Evolutionary conservation across 2,888 invertebrate species (phyloP), one percentile per base, ranked within the genome.

Genomic region (Flexamia atlantica): DNA sequence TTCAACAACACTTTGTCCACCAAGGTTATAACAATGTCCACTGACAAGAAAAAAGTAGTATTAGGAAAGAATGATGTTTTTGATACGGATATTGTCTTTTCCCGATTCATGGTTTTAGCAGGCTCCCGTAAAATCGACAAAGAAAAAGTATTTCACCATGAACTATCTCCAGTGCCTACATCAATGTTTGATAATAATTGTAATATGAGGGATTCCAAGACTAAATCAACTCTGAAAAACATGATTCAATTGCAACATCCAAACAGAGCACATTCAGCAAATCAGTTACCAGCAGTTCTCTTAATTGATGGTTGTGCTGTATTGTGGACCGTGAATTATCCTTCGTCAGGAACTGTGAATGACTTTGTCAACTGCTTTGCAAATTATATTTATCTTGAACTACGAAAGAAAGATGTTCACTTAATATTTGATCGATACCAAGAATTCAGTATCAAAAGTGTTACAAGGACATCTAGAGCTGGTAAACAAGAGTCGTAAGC

Each of bases 271-370:
- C 57, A 57, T 57, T 57, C 57, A 57, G n/a, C 57, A 70, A 70
- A 70, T 17, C 20, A 70, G 70, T 70, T 70, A 70, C 70, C 28
- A 74, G 74, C 30, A 32, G 36, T 36, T 36, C 23, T 28, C 20
- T 9, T 64, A 64, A 64, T 64, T 64, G 64, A 64, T 25, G 64
- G 64, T n/a, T 64, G 64, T 28, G 64, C 64, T n/a, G 25, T 28
- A 64, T n/a, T 64, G 64, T 64, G 64, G 64, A 25, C 25, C 12
- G 64, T 64, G n/a, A 64, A 64, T 64, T 25, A 25, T n/a, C 64
- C 36, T 12, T 40, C 42, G 9, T 74, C 74, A 74, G 74, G 36
- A 10, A 74, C 74, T 74, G 74, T 74, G 30, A 28, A 74, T 20
- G 68, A 68, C 68, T 68, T 53, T 12, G 20, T 68, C 12, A 68